Evolutionary conservation across 1,140 invertebrate species (phyloP), one percentile per base, ranked within the genome.

Genomic region (Drosophila melanica): DNA sequence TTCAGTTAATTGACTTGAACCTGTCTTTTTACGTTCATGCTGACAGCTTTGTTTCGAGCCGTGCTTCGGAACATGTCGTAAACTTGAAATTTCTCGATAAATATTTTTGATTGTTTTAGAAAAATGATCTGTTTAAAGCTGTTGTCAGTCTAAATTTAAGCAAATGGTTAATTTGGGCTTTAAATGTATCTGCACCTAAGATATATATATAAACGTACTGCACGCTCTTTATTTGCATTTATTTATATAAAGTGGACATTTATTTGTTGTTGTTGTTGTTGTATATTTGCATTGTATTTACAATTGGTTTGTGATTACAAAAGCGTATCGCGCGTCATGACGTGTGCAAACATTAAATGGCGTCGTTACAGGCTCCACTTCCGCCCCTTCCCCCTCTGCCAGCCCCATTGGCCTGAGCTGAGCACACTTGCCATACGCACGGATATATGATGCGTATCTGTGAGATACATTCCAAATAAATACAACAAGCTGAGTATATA

Each of bases 401-500:
- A 9, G 30, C 33, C 1, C 23, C n/a, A n/a, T n/a, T 42, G 58
- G 58, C 39, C n/a, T 18, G 35, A 45, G 39, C 55, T 55, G 23
- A 55, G 51, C 47, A 60, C 33, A 70, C 53, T 65, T 80, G 68
- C 77, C 73, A 74, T 79, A 77, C 73, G 65, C 68, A 74, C 63
- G 71, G 63, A 89, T 87, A 87, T 89, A 89, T 87, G 82, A 87
- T 87, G 82, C 82, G 84, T 87, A 84, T 89, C 82, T 87, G 82
- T 72, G 84, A 84, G 84, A 89, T 87, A 89, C 84, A 89, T 89
- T 82, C 84, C 69, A 84, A 77, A 82, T 79, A 89, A 72, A 89
- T 79, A 82, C 75, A 85, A 82, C 75, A 85, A 67, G 74, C 27
- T 60, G 37, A 63, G 70, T 79, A 58, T 57, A 55, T 54, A 14